Evolutionary conservation across 2,113 vertebrate species (phyloP).

Genomic region (Microtus ochrogaster): DNA sequence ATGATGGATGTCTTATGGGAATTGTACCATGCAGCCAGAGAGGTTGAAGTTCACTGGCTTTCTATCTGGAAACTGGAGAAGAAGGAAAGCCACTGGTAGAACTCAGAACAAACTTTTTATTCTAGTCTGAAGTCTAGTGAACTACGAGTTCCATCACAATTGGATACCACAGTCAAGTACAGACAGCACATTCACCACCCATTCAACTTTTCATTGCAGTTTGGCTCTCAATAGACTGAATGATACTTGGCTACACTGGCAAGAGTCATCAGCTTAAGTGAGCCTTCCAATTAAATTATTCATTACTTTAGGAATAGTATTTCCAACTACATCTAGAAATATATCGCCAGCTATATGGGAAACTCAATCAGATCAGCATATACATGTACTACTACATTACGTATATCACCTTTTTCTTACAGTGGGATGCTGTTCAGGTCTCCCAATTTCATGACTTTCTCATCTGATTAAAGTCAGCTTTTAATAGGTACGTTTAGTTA

Average conservation of each 20-base stretch:
- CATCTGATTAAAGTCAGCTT: not conserved
- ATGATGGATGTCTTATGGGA: not conserved
- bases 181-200: not conserved
- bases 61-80: not conserved
- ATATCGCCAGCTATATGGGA: not conserved
- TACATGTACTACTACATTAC: not conserved
- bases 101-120: not conserved
- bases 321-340: not conserved
- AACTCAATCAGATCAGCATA: not conserved
- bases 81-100: not conserved
- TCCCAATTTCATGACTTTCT: not conserved
- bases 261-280: not conserved
- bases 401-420: not conserved
- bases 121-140: not conserved
- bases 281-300: not conserved
- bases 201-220: not conserved
- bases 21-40: no score
- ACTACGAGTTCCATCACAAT: not conserved
- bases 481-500: not conserved
- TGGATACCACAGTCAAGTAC: not conserved
- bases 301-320: not conserved
- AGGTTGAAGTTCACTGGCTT: not conserved
- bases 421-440: not conserved
- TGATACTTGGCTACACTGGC: not conserved
- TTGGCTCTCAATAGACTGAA: not conserved